Evolutionary conservation across 1,140 invertebrate genomes (phyloP), one percentile per base, ranked within the genome.

Genomic region (Pomacea maculata): DNA sequence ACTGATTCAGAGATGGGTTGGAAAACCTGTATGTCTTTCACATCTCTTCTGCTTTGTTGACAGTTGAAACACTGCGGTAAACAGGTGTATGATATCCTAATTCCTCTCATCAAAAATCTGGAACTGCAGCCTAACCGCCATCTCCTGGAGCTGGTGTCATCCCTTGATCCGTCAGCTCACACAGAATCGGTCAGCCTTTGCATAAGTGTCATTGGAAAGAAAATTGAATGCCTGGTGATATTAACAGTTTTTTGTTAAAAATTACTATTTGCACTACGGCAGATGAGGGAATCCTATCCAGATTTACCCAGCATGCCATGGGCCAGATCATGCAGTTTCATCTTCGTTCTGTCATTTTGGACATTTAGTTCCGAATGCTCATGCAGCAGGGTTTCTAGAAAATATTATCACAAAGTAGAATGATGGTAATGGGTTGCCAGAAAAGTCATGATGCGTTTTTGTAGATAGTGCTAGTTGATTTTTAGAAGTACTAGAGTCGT

Each of bases 61-160:
- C 86, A 92, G 91, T 91, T 98, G 57, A 98, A 98, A 89, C 97
- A 98, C 90, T 98, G 97, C 89, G 95, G 96, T 10, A 95, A 96
- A 85, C 96, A 96, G 81, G 97, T 98, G 80, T 96, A 97, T 88
- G 97, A 98, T 91, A 92, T 97, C 6, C 90, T 98, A 55, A 96
- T 96, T 1, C 95, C 96, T 4, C 93, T 98, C 80, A 96, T 98
- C 1, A 97, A 97, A 89, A 96, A 97, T 89, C 91, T 98, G 78
- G 95, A 97, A 65, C 94, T 96, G 1, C 94, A 95, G 21, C 96
- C 96, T 0, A 96, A 97, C 64, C 93, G 96, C 73, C 96, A 98
- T 93, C 92, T 98, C 1, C 96, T 97, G 86, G 94, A 95, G 80
- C 91, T 98, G 29, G 91, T 98, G 17, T 95, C 95, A 82, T 94